These are phyloP conservation scores for Crotalus adamanteus DNA, from an alignment of 2,797 vertebrate species.

Conservation along the genomic window DNA sequence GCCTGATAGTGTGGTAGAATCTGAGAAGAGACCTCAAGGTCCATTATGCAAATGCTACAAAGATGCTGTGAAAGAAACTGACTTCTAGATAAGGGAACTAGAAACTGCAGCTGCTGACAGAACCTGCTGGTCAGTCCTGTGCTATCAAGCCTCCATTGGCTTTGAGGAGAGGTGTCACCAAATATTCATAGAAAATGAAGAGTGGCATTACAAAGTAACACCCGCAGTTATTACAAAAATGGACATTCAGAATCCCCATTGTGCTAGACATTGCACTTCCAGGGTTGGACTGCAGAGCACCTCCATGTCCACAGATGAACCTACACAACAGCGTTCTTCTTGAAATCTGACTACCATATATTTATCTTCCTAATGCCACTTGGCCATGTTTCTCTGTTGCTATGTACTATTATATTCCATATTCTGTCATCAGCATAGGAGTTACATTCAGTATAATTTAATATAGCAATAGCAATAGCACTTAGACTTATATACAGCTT, in stretches of 20 bases:
- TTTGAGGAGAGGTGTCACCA: background rate
- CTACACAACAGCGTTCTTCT: background rate
- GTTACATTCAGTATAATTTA: background rate
- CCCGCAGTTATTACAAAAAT: background rate
- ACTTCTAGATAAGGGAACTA: background rate
- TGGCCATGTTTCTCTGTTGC: background rate
- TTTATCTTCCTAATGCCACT: background rate
- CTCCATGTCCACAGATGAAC: background rate
- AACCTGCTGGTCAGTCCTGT: no score
- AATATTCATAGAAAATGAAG: background rate
- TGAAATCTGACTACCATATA: background rate
- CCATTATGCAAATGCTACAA: background rate
- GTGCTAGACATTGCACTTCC: background rate
- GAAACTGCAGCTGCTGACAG: no score
- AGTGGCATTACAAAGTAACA: background rate
- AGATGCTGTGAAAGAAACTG: background rate
- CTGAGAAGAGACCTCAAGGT: background rate
- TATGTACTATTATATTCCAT: background rate
- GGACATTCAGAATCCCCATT: background rate
- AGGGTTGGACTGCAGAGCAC: background rate
- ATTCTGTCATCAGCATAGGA: background rate
- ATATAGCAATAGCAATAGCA: background rate
- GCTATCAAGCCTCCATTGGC: no score
- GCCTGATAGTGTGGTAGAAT: background rate
- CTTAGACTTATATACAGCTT: no score